A percentile compares a stretch with the other conserved stretches of the same genome.
Evolutionary conservation across 1,140 invertebrate species (phyloP).

Genomic region (Pemphigus obesinymphae): DNA sequence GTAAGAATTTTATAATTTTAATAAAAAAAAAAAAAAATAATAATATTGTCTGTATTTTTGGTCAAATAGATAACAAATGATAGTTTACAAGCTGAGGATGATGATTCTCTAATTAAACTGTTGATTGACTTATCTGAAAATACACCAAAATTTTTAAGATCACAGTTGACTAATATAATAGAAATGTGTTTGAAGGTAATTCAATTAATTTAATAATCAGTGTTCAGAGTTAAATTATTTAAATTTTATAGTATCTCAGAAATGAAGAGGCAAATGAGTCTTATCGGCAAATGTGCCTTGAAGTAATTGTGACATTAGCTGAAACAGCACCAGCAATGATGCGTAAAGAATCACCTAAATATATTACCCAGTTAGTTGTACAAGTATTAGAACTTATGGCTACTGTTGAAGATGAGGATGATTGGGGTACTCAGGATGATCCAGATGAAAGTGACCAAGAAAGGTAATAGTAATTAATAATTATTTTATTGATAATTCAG

Average conservation of each 20-base stretch:
- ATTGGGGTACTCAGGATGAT: constrained; percentile 77
- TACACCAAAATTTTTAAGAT: constrained; percentile 84
- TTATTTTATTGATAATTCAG: background rate
- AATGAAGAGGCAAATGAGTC: constrained; percentile 72
- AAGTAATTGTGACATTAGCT: constrained; percentile 88
- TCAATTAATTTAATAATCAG: background rate
- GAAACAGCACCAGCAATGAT: constrained; percentile 95
- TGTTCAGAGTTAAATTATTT: background rate
- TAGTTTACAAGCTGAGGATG: constrained; percentile 76
- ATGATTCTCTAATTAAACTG: constrained; percentile 84
- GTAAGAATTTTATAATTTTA: constrained; percentile 49
- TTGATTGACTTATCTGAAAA: constrained; percentile 91
- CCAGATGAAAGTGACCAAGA: constrained; percentile 22
- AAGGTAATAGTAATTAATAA: background rate
- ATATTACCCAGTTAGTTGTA: constrained; percentile 72
- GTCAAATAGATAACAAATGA: constrained; percentile 66
- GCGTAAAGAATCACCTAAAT: constrained; percentile 74
- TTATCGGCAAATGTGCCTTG: constrained; percentile 85
- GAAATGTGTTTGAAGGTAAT: constrained; percentile 83
- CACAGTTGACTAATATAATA: constrained; percentile 81
- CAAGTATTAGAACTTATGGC: constrained; percentile 93
- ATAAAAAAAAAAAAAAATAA: background rate
- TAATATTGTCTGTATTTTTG: constrained; percentile 41
- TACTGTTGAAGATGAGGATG: constrained; percentile 87
- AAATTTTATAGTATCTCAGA: constrained; percentile 57